These are phyloP conservation scores for Scleropages formosus DNA, from an alignment of 2,797 vertebrate species.

Conservation along the genomic window DNA sequence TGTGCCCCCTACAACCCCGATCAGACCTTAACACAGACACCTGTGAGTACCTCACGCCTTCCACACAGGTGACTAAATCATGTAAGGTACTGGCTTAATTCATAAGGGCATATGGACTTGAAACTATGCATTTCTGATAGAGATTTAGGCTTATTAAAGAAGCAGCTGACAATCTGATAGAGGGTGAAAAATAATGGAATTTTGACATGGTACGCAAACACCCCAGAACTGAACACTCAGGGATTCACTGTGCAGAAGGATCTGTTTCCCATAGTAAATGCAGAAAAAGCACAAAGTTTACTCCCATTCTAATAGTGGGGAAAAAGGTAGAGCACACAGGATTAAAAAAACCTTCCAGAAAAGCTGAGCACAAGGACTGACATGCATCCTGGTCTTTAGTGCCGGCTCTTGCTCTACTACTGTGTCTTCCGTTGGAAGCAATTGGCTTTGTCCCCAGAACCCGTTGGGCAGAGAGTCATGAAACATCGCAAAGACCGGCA, in stretches of 20 bases:
- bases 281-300: neutral
- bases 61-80: too few species aligned
- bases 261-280: neutral
- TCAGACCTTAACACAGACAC: too few species aligned
- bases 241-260: too few species aligned
- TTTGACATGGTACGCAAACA: neutral
- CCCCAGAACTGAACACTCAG: neutral
- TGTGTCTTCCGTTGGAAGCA: neutral
- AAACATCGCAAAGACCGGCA: neutral
- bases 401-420: neutral
- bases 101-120: too few species aligned
- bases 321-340: neutral
- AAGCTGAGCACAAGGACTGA: neutral
- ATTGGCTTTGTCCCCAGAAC: neutral
- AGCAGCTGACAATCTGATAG: too few species aligned
- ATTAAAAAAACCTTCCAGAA: neutral
- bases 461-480: neutral
- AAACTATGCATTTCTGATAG: too few species aligned
- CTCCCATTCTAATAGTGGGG: neutral
- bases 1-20: too few species aligned
- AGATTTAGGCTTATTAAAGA: too few species aligned
- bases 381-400: neutral
- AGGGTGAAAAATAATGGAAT: too few species aligned
- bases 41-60: too few species aligned
- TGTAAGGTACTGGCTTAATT: too few species aligned